Conservation (phyloP, 2,888 invertebrate species). For the Cacoxenus indagator region DNA sequence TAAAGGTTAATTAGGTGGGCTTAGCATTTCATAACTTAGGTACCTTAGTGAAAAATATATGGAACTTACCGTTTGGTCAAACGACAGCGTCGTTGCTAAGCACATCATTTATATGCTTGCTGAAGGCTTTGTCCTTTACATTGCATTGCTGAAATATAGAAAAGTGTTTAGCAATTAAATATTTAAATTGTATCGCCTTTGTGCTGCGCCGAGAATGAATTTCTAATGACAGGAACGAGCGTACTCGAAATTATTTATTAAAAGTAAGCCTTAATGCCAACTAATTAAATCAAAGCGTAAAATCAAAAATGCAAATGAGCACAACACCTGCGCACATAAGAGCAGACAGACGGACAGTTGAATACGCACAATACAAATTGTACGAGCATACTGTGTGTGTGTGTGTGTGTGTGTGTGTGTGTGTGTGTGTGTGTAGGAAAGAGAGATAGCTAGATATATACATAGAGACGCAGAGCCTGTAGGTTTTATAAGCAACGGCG, state of each 20-base stretch:
- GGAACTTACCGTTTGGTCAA: constrained; percentile 68
- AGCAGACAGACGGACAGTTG: neutral
- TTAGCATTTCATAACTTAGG: too few species aligned
- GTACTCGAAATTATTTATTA: constrained; percentile 23
- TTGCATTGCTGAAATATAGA: constrained; percentile 64
- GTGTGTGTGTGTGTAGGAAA: too few species aligned
- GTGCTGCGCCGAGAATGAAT: neutral
- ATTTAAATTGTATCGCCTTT: constrained; percentile 1
- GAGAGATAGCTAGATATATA: too few species aligned
- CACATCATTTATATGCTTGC: constrained; percentile 70
- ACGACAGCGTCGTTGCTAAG: constrained; percentile 68
- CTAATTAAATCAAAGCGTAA: constrained; percentile 21
- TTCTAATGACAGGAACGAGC: neutral
- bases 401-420: constrained; percentile 16
- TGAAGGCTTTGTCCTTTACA: constrained; percentile 64
- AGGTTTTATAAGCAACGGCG: neutral
- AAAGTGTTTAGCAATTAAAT: constrained; percentile 8
- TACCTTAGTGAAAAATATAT: neutral
- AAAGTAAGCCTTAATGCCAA: constrained; percentile 23
- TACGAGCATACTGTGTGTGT: constrained; percentile 33
- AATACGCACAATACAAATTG: neutral
- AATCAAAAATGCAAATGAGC: constrained; percentile 34
- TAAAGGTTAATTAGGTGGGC: too few species aligned
- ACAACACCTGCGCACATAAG: constrained; percentile 20
- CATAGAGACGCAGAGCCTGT: neutral